phyloP scores from a whole-genome alignment of 1,140 invertebrate genomes.

The Drosophila quadrilineata region DNA sequence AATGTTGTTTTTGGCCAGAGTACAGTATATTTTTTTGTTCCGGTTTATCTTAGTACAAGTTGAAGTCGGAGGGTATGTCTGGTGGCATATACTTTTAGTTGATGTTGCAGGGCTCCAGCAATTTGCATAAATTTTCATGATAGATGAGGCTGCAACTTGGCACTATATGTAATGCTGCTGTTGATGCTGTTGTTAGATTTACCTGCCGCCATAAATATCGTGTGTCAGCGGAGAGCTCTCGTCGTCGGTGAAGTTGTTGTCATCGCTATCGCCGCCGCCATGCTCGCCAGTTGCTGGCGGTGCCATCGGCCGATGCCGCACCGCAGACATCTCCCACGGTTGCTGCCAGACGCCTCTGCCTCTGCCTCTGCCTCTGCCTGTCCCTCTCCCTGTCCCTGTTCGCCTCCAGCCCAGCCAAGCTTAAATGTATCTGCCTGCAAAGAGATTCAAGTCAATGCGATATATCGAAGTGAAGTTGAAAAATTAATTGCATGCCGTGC shows the following conservation, averaged over 20 bases:
- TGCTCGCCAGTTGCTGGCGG: slow-evolving; percentile 82
- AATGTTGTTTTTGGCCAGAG: slow-evolving; percentile 25
- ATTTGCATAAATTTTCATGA: slow-evolving; percentile 48
- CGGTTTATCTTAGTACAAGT: slow-evolving; percentile 21
- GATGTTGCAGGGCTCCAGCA: slow-evolving; percentile 19
- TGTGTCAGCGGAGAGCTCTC: slow-evolving; percentile 91
- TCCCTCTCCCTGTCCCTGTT: not conserved
- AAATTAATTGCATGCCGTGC: slow-evolving; percentile 41
- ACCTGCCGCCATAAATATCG: slow-evolving; percentile 94
- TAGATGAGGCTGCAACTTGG: not conserved
- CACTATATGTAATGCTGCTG: not conserved
- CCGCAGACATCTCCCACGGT: slow-evolving; percentile 81
- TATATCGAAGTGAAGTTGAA: slow-evolving; percentile 10
- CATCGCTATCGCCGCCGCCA: slow-evolving; percentile 86
- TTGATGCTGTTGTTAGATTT: slow-evolving; percentile 56
- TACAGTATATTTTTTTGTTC: slow-evolving; percentile 40
- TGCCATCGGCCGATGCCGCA: slow-evolving; percentile 83
- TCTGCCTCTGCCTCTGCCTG: not conserved
- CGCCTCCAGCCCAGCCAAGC: slow-evolving; percentile 33
- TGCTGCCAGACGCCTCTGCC: slow-evolving; percentile 25
- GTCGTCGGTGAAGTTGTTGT: slow-evolving; percentile 92
- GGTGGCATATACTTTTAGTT: not conserved
- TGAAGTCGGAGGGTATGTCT: not conserved
- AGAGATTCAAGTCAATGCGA: slow-evolving; percentile 34
- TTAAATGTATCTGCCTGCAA: slow-evolving; percentile 56